Evolutionary conservation across 2,113 vertebrate species (phyloP), one percentile per base, ranked within the genome.

Genomic region (Perca flavescens): DNA sequence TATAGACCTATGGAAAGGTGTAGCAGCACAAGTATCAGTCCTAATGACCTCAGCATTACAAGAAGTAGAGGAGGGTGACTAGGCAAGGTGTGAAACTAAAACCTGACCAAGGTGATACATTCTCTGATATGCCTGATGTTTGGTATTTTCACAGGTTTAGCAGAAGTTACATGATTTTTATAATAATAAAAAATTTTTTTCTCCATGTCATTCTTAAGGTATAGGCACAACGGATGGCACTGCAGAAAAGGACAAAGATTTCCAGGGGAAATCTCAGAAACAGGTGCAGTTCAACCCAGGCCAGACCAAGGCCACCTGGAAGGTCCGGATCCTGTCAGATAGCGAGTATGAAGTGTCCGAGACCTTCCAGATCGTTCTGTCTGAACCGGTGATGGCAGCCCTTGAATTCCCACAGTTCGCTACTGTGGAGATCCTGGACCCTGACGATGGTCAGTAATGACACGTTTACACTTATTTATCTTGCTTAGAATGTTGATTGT

Each of bases 261-360:
- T 99, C 90, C 95, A 94, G 78, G 97, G 97, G 16, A 99, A 98
- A 90, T 95, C 97, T 6, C 98, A 99, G 89, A 97, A 96, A 69
- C 98, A 99, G 83, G 97, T 99, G 77, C 98, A 99, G 91, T 99
- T 99, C 91, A 99, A 98, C 91, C 97, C 98, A 0, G 97, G 98
- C 60, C 98, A 99, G 91, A 97, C 94, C 63, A 94, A 94, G 25
- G 97, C 97, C 83, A 96, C 93, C 0, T 99, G 98, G 98, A 92
- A 94, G 80, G 97, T 99, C n/a, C 93, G 95, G 46, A 95, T 99
- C 91, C 70, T 98, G 83, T 89, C 94, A 0, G 98, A 99, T 2
- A 93, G 82, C 8, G 86, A 96, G 56, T 97, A 97, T 1, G 98
- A 99, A 77, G 95, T 93, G 50, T 96, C 97, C 0, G 97, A 99